Evolutionary conservation across 35 echinoderm and acorn worm genomes (phyloP).

Genomic region (Heliocidaris erythrogramma): DNA sequence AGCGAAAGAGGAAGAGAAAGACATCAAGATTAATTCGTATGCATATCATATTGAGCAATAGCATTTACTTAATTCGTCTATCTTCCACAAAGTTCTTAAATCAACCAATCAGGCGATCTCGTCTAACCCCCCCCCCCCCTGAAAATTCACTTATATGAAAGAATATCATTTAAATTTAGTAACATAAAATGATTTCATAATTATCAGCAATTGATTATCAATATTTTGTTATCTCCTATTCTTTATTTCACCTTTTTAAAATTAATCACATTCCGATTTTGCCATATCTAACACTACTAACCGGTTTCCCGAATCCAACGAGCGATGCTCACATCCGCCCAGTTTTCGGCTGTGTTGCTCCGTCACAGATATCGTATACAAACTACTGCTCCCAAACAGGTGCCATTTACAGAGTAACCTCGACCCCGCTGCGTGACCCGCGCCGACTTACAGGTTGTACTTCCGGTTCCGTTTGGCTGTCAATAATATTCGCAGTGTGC

Average conservation of each 20-base stretch:
- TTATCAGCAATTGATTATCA: too few species aligned
- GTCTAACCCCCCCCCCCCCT: not conserved
- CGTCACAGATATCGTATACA: not conserved
- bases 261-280: not conserved
- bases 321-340: not conserved
- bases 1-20: too few species aligned
- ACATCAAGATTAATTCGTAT: too few species aligned
- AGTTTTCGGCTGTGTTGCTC: not conserved
- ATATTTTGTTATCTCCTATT: not conserved
- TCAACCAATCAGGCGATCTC: not conserved
- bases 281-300: not conserved
- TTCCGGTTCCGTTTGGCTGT: conserved; percentile 35
- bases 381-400: conserved; percentile 29
- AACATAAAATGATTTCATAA: too few species aligned
- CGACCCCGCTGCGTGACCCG: conserved; percentile 27
- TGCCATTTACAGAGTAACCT: conserved; percentile 40
- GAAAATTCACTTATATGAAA: too few species aligned
- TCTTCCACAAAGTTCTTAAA: too few species aligned
- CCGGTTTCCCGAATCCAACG: not conserved
- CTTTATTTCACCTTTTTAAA: not conserved
- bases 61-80: too few species aligned
- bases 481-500: not conserved
- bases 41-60: too few species aligned
- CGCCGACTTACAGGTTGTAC: conserved; percentile 33
- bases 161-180: too few species aligned